phyloP scores from a whole-genome alignment of 2,113 vertebrate genomes.

The Phrynosoma blainvillii region DNA sequence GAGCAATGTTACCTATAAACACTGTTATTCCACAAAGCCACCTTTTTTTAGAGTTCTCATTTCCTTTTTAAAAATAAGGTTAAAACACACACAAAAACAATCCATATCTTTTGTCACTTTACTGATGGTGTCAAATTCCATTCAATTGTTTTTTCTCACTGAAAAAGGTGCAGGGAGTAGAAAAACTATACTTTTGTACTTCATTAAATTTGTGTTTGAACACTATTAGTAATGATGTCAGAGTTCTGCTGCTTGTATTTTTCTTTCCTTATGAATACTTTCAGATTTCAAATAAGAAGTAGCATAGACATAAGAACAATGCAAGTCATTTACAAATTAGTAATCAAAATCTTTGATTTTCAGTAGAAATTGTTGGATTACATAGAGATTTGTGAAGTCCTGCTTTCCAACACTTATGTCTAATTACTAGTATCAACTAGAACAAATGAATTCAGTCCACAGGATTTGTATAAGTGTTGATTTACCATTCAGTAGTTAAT shows the following conservation, averaged over 20 bases:
- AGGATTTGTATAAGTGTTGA: too few species aligned
- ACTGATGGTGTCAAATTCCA: background rate
- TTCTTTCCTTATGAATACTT: background rate
- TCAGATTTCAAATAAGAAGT: slow-evolving; percentile 26
- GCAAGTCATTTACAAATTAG: slow-evolving; percentile 35
- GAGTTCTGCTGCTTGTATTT: background rate
- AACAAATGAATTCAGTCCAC: too few species aligned
- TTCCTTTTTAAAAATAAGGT: background rate
- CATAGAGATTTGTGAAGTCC: slow-evolving; percentile 28
- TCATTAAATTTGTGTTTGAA: background rate
- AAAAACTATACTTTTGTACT: background rate
- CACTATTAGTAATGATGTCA: background rate
- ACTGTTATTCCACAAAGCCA: background rate
- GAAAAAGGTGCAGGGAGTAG: too few species aligned
- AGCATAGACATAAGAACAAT: slow-evolving; percentile 47
- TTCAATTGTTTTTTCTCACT: background rate
- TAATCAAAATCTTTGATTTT: slow-evolving; percentile 53
- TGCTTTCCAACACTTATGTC: slow-evolving; percentile 10
- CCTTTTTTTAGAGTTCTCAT: background rate
- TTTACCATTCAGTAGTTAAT: too few species aligned
- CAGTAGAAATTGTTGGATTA: slow-evolving; percentile 49
- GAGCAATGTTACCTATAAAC: background rate
- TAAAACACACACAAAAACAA: background rate
- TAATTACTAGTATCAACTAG: too few species aligned
- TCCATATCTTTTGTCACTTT: background rate